Conservation (phyloP, 2,113 vertebrate species). For the Sardina pilchardus region DNA sequence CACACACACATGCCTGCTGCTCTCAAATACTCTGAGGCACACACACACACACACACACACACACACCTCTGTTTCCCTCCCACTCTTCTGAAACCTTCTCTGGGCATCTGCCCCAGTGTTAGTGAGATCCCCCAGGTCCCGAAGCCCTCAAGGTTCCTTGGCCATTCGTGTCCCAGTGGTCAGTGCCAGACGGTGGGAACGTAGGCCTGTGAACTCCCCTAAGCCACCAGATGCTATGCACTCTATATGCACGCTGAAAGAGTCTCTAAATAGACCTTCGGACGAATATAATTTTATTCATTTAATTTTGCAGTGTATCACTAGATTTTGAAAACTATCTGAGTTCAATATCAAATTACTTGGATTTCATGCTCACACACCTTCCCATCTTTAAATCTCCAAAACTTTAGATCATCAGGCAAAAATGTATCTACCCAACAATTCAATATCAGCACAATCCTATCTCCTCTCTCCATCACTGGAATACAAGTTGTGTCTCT, state of each 20-base stretch:
- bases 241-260: not conserved
- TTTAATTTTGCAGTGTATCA: not conserved
- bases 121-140: not conserved
- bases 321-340: not conserved
- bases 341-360: not conserved
- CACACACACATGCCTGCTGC: not conserved
- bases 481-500: not conserved
- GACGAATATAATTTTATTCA: not conserved
- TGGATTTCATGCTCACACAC: not conserved
- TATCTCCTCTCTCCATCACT: not conserved
- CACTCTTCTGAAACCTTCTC: not conserved
- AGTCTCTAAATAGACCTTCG: not conserved
- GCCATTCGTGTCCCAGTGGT: not conserved
- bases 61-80: conserved; percentile 11
- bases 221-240: not conserved
- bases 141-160: not conserved
- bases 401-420: not conserved
- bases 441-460: not conserved
- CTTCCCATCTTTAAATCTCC: not conserved
- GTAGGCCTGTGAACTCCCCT: not conserved
- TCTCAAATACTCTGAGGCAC: not conserved
- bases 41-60: conserved; percentile 38
- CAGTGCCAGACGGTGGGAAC: not conserved
- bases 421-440: not conserved
- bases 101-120: not conserved